Evolutionary conservation across 2,797 vertebrate species (phyloP).

Genomic region (Melanotaenia maccullochi): DNA sequence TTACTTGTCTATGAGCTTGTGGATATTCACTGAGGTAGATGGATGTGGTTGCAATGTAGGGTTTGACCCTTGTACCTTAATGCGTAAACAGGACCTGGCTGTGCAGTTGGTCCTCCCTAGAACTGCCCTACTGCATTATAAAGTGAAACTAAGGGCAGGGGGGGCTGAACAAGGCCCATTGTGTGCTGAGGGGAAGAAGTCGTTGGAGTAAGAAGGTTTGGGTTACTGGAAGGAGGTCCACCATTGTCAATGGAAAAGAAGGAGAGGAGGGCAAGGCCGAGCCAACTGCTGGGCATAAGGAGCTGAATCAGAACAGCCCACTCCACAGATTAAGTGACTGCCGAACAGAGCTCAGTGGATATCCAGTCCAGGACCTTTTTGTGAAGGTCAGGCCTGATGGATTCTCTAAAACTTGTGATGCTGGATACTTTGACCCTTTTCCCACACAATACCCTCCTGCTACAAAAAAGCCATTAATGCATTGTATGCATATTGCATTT

Average conservation of each 20-base stretch:
- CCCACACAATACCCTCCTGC: conserved; percentile 66
- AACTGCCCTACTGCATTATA: conserved; percentile 76
- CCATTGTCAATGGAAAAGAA: conserved; percentile 73
- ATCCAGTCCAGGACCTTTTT: conserved; percentile 74
- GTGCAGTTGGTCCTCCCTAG: conserved; percentile 65
- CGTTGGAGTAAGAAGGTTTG: conserved; percentile 77
- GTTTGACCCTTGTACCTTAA: conserved; percentile 51
- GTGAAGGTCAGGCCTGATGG: conserved; percentile 78
- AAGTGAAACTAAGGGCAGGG: conserved; percentile 62
- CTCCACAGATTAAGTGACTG: conserved; percentile 76
- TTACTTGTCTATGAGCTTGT: conserved; percentile 34
- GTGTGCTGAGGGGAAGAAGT: conserved; percentile 78
- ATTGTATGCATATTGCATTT: not conserved
- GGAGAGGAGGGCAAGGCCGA: conserved; percentile 71
- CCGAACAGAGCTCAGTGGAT: conserved; percentile 55
- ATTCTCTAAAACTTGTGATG: conserved; percentile 62
- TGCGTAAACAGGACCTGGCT: conserved; percentile 58
- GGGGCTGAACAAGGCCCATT: conserved; percentile 79
- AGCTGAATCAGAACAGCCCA: conserved; percentile 70
- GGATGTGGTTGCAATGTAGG: conserved; percentile 36
- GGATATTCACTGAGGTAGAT: conserved; percentile 16
- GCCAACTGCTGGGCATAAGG: conserved; percentile 74
- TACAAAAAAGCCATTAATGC: conserved; percentile 46
- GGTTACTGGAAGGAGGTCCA: conserved; percentile 81
- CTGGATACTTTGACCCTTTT: conserved; percentile 72